These are phyloP conservation scores for Bombus huntii DNA, from an alignment of 1,140 invertebrate species.

Conservation along the genomic window DNA sequence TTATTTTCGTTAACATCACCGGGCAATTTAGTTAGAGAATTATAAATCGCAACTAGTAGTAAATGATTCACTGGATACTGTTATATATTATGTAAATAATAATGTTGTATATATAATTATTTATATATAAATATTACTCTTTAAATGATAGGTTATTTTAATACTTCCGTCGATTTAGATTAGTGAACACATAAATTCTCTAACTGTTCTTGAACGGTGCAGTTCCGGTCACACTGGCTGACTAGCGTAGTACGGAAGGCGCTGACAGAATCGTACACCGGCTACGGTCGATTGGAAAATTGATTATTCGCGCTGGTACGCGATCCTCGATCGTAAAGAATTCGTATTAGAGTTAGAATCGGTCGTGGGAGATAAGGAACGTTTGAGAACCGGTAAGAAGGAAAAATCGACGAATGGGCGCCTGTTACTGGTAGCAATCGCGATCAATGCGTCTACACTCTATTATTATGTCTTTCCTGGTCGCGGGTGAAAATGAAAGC, in stretches of 20 bases:
- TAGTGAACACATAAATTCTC: background rate
- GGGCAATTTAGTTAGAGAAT: background rate
- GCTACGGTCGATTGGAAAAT: background rate
- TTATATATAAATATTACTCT: background rate
- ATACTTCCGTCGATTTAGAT: background rate
- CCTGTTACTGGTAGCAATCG: background rate
- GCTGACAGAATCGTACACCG: background rate
- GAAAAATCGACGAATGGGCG: background rate
- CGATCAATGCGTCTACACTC: constrained; percentile 13
- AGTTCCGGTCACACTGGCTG: constrained; percentile 35
- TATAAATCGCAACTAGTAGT: background rate
- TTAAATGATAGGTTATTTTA: background rate
- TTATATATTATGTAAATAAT: background rate
- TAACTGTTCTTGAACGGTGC: constrained; percentile 11
- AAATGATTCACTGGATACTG: background rate
- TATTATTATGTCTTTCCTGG: constrained; percentile 1
- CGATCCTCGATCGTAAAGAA: background rate
- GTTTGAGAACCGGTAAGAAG: background rate
- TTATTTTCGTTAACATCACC: background rate
- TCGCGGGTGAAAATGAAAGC: constrained; percentile 38
- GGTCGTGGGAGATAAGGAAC: background rate
- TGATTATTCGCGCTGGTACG: constrained; percentile 6
- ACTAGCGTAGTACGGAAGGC: constrained; percentile 19
- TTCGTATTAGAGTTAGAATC: background rate
- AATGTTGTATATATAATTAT: background rate